phyloP scores from a whole-genome alignment of 2,888 invertebrate species.

The Nezara viridula region DNA sequence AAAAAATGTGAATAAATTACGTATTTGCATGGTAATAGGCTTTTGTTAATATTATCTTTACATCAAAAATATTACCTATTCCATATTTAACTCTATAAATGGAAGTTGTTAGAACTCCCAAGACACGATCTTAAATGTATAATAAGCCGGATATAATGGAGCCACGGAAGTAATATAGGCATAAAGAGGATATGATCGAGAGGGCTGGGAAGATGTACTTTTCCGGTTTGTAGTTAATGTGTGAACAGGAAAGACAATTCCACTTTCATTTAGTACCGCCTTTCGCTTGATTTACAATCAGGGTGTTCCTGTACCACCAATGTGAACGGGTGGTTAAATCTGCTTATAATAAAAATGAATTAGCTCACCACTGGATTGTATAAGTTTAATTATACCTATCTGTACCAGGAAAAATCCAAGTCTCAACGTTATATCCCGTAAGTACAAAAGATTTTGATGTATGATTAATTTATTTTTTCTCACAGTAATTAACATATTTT shows the following conservation, averaged over 20 bases:
- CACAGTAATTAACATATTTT: no score
- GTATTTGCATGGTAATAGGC: not conserved
- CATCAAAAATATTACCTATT: not conserved
- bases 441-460: no score
- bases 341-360: not conserved
- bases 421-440: no score
- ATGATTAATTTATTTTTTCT: no score
- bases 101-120: not conserved
- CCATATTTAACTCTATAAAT: not conserved
- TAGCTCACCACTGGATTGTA: not conserved
- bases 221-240: conserved; percentile 37
- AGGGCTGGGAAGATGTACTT: not conserved
- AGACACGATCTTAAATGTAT: not conserved
- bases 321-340: not conserved
- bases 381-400: no score
- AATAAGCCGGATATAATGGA: not conserved
- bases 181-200: conserved; percentile 21
- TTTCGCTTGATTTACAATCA: not conserved
- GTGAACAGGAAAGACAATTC: conserved; percentile 44
- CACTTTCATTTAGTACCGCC: conserved; percentile 40
- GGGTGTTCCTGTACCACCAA: not conserved
- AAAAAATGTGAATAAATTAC: no score
- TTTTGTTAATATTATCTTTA: not conserved
- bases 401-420: no score
- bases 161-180: not conserved